Conservation (phyloP, 2,888 invertebrate genomes). For the Pharmacophagus antenor region DNA sequence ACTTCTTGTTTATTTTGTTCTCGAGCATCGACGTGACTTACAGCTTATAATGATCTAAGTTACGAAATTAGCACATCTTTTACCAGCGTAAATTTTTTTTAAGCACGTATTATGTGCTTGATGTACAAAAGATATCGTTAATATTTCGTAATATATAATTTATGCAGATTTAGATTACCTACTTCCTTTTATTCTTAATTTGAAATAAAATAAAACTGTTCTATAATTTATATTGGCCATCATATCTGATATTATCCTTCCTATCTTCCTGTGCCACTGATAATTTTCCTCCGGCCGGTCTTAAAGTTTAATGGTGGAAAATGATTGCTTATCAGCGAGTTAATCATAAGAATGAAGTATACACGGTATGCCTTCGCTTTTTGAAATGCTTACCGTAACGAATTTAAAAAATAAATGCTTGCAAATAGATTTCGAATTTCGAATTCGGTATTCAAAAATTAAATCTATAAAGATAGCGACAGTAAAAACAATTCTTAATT, state of each 20-base stretch:
- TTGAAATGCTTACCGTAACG: slow-evolving; percentile 1
- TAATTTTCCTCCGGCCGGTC: slow-evolving; percentile 15
- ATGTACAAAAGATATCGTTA: slow-evolving; percentile 30
- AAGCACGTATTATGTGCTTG: slow-evolving; percentile 21
- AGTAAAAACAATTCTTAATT: not conserved
- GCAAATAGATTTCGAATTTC: slow-evolving; percentile 13
- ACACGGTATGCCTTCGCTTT: not conserved
- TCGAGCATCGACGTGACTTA: slow-evolving; percentile 34
- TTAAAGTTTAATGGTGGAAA: slow-evolving; percentile 28
- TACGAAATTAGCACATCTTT: slow-evolving; percentile 32
- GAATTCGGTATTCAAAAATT: not conserved
- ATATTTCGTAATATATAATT: slow-evolving; percentile 8
- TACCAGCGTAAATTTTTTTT: slow-evolving; percentile 7
- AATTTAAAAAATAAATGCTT: not conserved
- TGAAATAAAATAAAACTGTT: not conserved
- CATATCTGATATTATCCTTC: slow-evolving; percentile 11
- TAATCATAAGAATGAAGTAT: slow-evolving; percentile 21
- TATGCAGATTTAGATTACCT: slow-evolving; percentile 7
- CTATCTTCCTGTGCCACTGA: slow-evolving; percentile 13
- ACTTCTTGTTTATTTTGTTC: slow-evolving; percentile 21
- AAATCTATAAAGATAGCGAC: slow-evolving; percentile 3
- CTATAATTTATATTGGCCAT: slow-evolving; percentile 15
- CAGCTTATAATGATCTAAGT: slow-evolving; percentile 29
- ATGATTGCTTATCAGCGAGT: slow-evolving; percentile 23
- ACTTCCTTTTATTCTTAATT: not conserved